A percentile compares a stretch with the other conserved stretches of the same genome.
phyloP scores from a whole-genome alignment of 1,140 invertebrate genomes.

The Drosophila ambigua region DNA sequence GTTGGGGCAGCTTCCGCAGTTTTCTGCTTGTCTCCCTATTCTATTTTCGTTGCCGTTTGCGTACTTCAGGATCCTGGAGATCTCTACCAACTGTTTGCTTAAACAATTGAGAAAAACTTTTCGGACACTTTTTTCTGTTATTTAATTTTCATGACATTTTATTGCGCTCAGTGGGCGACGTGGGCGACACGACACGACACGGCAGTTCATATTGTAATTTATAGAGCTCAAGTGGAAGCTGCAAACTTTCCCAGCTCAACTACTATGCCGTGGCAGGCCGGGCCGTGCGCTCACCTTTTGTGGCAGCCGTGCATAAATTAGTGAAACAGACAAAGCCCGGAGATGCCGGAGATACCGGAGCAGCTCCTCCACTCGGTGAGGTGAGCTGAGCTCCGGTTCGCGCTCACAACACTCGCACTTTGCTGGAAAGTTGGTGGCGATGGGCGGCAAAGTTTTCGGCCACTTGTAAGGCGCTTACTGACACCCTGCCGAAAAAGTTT shows the following conservation, averaged over 20 bases:
- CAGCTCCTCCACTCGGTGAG: too few species aligned
- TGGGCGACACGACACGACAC: slow-evolving; percentile 25
- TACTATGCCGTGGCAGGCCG: not conserved
- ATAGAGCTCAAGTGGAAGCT: slow-evolving; percentile 65
- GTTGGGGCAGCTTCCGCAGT: slow-evolving; percentile 14
- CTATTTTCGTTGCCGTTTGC: too few species aligned
- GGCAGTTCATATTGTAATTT: slow-evolving; percentile 76
- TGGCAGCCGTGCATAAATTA: slow-evolving; percentile 70
- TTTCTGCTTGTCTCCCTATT: not conserved
- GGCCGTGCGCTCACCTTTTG: slow-evolving; percentile 49
- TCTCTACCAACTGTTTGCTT: slow-evolving; percentile 53
- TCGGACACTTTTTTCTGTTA: slow-evolving; percentile 71
- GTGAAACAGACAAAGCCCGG: slow-evolving; percentile 50
- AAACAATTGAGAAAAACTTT: slow-evolving; percentile 81
- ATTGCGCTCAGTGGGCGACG: slow-evolving; percentile 42
- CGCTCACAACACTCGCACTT: slow-evolving; percentile 28
- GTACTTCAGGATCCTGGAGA: too few species aligned
- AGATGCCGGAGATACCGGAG: not conserved
- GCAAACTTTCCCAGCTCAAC: slow-evolving; percentile 45
- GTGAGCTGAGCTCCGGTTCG: slow-evolving; percentile 12
- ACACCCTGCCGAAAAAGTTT: slow-evolving; percentile 52
- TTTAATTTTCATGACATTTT: slow-evolving; percentile 76
- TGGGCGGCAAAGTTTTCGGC: slow-evolving; percentile 60
- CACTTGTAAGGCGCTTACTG: slow-evolving; percentile 76
- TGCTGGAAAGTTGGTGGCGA: slow-evolving; percentile 31